phyloP scores from a whole-genome alignment of 2,888 invertebrate species.

The Fragum fragum region DNA sequence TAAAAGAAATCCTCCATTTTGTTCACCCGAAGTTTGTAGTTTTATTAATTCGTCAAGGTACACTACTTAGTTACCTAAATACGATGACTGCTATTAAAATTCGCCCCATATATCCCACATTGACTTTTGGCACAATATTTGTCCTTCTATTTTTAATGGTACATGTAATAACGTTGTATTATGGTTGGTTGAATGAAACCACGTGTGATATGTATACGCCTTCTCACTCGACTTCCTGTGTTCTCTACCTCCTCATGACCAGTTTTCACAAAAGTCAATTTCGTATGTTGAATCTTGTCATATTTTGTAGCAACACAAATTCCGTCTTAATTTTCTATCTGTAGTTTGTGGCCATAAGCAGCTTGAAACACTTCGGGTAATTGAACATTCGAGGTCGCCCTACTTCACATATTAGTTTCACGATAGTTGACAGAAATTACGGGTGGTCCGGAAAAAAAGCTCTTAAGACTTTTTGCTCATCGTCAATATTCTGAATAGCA shows the following conservation, averaged over 20 bases:
- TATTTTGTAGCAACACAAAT: not conserved
- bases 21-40: too few relatives aligned
- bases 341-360: conserved; percentile 10
- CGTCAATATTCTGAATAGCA: conserved; percentile 14
- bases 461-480: conserved; percentile 16
- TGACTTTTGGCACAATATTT: conserved; percentile 13
- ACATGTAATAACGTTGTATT: conserved; percentile 13
- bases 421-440: conserved; percentile 22
- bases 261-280: conserved; percentile 19
- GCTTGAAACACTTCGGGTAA: conserved; percentile 20
- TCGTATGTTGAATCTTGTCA: conserved; percentile 3
- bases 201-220: conserved; percentile 26
- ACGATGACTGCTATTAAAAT: conserved; percentile 1
- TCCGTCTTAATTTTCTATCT: conserved; percentile 11
- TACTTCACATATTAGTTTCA: conserved; percentile 24
- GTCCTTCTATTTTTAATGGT: conserved; percentile 13
- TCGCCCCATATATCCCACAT: conserved; percentile 20
- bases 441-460: conserved; percentile 14
- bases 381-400: conserved; percentile 20
- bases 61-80: too few relatives aligned
- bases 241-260: conserved; percentile 1
- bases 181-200: conserved; percentile 26
- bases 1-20: too few relatives aligned
- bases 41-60: too few relatives aligned
- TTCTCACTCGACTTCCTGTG: conserved; percentile 11